Conservation (phyloP, 2,113 vertebrate genomes). For the Ramphastos sulfuratus region DNA sequence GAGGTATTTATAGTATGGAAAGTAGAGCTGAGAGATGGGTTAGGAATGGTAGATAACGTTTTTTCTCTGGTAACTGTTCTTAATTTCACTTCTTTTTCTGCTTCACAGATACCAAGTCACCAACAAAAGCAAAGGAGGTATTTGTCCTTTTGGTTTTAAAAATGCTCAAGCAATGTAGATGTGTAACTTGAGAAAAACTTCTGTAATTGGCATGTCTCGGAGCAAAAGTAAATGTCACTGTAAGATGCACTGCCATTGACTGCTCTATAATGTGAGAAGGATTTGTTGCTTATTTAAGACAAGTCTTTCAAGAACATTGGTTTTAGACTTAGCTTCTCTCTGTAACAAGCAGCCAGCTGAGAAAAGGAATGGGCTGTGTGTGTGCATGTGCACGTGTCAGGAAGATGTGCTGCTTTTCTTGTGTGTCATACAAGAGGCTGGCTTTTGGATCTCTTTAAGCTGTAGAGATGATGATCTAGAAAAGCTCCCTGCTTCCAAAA, state of each 20-base stretch:
- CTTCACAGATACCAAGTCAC: constrained; percentile 77
- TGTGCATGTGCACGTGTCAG: neutral
- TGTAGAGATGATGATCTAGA: neutral
- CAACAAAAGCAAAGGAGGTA: constrained; percentile 82
- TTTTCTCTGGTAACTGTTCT: neutral
- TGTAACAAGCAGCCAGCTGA: neutral
- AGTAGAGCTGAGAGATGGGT: neutral
- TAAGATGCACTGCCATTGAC: neutral
- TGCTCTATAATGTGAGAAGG: neutral
- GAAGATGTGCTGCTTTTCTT: neutral
- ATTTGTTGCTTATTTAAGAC: neutral
- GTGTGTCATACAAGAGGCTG: neutral
- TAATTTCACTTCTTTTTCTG: constrained; percentile 17
- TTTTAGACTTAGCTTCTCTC: neutral
- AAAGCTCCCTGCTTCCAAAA: neutral
- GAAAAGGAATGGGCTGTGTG: neutral
- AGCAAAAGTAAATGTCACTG: neutral
- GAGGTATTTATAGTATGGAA: neutral
- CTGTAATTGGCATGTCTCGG: neutral
- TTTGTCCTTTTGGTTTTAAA: constrained; percentile 52
- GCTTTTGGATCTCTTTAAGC: neutral
- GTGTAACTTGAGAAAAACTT: neutral
- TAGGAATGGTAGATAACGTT: neutral
- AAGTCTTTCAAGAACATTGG: neutral
- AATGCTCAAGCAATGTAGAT: neutral